Conservation (phyloP, 2,888 invertebrate genomes). For the Smittia sp. region DNA sequence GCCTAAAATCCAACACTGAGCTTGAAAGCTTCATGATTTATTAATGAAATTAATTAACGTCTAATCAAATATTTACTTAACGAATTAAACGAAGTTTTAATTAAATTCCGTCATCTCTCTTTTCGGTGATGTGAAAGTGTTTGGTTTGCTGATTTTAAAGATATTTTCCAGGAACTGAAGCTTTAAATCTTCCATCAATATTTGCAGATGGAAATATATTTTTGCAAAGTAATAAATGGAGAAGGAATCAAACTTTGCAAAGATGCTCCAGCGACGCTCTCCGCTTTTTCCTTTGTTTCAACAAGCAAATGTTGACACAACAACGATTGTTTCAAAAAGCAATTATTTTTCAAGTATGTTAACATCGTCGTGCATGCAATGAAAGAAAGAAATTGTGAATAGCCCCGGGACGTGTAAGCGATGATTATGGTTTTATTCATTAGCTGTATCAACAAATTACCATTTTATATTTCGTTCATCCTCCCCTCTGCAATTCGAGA, state of each 20-base stretch:
- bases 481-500: neutral
- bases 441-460: slow-evolving; percentile 20
- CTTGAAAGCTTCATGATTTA: slow-evolving; percentile 24
- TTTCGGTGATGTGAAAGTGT: slow-evolving; percentile 4
- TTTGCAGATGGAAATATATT: no score
- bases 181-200: no score
- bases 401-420: slow-evolving; percentile 28
- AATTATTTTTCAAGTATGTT: slow-evolving; percentile 33
- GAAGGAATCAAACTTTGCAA: no score
- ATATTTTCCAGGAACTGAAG: no score
- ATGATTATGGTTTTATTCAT: slow-evolving; percentile 38
- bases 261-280: no score
- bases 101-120: slow-evolving; percentile 19
- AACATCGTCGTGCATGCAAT: slow-evolving; percentile 2
- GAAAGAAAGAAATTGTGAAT: neutral
- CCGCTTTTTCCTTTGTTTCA: neutral
- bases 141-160: neutral
- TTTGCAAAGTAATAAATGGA: no score
- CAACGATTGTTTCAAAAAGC: slow-evolving; percentile 33
- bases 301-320: neutral
- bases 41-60: slow-evolving; percentile 40
- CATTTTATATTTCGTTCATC: neutral
- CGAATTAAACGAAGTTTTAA: slow-evolving; percentile 23
- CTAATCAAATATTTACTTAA: slow-evolving; percentile 36
- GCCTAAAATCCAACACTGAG: slow-evolving; percentile 8